A percentile compares a stretch with the other conserved stretches of the same genome.
Conservation (phyloP, 2,797 vertebrate genomes). For the Gymnoscopelus braueri region DNA sequence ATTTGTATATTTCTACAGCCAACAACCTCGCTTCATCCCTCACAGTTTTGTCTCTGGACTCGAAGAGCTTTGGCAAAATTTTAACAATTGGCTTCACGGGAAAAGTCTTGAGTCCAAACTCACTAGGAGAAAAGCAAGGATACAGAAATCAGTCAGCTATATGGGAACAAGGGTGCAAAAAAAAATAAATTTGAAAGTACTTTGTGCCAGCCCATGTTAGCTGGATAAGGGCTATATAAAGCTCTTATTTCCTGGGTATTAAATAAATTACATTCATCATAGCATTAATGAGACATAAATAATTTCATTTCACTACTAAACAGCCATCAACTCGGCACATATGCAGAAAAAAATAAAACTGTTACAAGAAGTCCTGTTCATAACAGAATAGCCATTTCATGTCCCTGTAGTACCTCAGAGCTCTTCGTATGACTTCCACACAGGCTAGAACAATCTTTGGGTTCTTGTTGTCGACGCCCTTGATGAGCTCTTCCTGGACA, state of each 20-base stretch:
- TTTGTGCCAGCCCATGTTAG: no score
- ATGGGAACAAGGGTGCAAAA: slow-evolving; percentile 15
- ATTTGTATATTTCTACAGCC: slow-evolving; percentile 89
- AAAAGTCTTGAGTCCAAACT: slow-evolving; percentile 92
- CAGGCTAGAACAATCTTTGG: slow-evolving; percentile 89
- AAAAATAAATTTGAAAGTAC: not conserved
- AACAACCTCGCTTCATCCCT: slow-evolving; percentile 90
- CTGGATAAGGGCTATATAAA: no score
- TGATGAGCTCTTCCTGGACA: slow-evolving; percentile 89
- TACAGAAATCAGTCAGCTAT: not conserved
- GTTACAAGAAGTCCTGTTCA: not conserved
- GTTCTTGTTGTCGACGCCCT: slow-evolving; percentile 91
- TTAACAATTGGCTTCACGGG: slow-evolving; percentile 91
- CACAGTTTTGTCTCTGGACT: slow-evolving; percentile 91
- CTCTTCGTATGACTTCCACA: slow-evolving; percentile 87
- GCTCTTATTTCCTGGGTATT: no score
- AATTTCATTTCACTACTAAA: no score
- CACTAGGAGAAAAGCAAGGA: slow-evolving; percentile 69
- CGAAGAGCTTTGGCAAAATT: slow-evolving; percentile 91
- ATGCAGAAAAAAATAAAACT: not conserved
- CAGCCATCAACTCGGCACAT: no score
- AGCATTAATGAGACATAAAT: no score
- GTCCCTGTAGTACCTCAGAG: slow-evolving; percentile 81
- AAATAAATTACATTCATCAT: no score
- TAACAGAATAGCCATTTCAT: not conserved